Evolutionary conservation across 2,113 vertebrate species (phyloP).

Genomic region (Carollia perspicillata): DNA sequence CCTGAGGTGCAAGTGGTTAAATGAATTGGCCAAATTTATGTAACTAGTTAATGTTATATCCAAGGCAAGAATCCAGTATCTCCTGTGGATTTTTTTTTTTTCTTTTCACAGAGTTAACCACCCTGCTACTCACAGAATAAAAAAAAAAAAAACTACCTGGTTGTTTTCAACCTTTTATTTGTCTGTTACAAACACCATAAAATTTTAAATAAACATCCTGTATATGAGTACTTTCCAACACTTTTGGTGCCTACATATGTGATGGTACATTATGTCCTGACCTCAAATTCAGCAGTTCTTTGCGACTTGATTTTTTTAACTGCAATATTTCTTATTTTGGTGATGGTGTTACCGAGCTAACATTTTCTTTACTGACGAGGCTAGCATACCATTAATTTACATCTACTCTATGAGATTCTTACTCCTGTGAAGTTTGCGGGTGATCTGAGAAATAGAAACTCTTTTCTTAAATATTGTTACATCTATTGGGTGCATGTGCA

Average conservation of each 20-base stretch:
- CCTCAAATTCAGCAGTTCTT: constrained; percentile 36
- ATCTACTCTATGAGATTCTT: constrained; percentile 20
- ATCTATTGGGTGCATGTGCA: too few species aligned
- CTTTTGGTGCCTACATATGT: neutral
- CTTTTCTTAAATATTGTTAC: too few species aligned
- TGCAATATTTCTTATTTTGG: constrained; percentile 11
- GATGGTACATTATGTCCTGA: constrained; percentile 25
- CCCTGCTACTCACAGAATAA: constrained; percentile 6
- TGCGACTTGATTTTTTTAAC: constrained; percentile 23
- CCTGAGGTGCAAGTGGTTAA: neutral
- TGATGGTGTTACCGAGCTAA: constrained; percentile 14
- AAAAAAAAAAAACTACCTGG: constrained; percentile 15
- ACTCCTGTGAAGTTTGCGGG: too few species aligned
- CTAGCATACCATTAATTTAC: neutral
- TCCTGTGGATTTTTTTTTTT: neutral
- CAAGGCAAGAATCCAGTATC: neutral
- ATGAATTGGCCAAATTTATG: constrained; percentile 27
- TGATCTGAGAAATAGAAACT: too few species aligned
- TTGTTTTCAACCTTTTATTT: neutral
- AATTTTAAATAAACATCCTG: constrained; percentile 1
- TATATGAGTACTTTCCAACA: constrained; percentile 4
- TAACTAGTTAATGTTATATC: neutral
- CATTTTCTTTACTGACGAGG: constrained; percentile 1
- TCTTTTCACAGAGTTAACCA: constrained; percentile 1
- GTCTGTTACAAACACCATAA: neutral